phyloP scores from a whole-genome alignment of 1,140 invertebrate genomes.

The Telenomus remus region DNA sequence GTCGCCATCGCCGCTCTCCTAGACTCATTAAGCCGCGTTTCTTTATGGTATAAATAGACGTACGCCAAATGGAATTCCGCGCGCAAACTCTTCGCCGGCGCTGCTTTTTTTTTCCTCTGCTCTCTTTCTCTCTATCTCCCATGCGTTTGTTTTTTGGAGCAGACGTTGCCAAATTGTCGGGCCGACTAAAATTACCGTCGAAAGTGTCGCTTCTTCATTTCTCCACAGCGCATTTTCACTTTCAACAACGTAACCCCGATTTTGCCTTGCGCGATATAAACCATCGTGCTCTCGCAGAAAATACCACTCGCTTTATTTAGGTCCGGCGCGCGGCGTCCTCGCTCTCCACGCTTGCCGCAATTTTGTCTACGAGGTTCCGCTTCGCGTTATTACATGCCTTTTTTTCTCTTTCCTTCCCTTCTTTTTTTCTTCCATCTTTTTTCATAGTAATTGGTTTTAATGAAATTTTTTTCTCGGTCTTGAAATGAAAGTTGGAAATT shows the following conservation, averaged over 20 bases:
- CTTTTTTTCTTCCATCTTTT: too few relatives aligned
- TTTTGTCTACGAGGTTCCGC: too few relatives aligned
- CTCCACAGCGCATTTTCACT: constrained; percentile 49
- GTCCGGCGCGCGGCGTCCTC: background rate
- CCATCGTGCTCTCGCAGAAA: background rate
- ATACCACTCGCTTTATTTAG: background rate
- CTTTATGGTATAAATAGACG: constrained; percentile 73
- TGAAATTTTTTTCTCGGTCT: too few relatives aligned
- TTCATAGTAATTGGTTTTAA: too few relatives aligned
- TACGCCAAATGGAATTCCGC: constrained; percentile 67
- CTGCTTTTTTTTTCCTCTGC: constrained; percentile 25
- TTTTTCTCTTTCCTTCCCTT: too few relatives aligned
- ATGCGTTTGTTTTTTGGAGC: constrained; percentile 62
- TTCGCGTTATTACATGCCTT: too few relatives aligned
- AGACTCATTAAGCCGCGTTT: constrained; percentile 73
- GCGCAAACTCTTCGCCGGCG: constrained; percentile 54
- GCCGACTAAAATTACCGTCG: constrained; percentile 71
- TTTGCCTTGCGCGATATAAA: constrained; percentile 11
- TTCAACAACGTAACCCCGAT: constrained; percentile 45
- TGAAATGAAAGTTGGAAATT: too few relatives aligned
- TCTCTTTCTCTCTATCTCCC: constrained; percentile 31
- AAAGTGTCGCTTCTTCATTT: constrained; percentile 62
- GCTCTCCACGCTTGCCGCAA: constrained; percentile 5
- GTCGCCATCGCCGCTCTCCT: constrained; percentile 65
- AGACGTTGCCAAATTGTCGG: constrained; percentile 72